phyloP scores from a whole-genome alignment of 2,888 invertebrate genomes.

The Cephalotes varians region DNA sequence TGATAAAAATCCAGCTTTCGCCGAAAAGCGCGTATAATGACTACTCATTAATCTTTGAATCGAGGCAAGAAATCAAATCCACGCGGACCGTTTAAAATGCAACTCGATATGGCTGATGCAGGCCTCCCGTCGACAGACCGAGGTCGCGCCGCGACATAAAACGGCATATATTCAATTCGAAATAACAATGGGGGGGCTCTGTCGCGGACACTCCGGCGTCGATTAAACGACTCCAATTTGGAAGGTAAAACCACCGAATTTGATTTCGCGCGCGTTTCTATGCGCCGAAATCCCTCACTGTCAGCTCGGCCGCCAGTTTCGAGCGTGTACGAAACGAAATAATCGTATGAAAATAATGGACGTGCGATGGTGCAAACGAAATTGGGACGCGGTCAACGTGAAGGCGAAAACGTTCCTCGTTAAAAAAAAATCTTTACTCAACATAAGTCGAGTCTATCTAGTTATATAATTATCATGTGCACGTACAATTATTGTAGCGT shows the following conservation, averaged over 20 bases:
- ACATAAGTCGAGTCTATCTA: not conserved
- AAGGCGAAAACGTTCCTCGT: slow-evolving; percentile 15
- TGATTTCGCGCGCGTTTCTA: slow-evolving; percentile 54
- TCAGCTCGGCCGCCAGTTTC: slow-evolving; percentile 24
- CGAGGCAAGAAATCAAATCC: slow-evolving; percentile 47
- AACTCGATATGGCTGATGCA: slow-evolving; percentile 51
- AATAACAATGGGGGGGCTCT: slow-evolving; percentile 50
- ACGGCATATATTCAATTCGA: slow-evolving; percentile 46
- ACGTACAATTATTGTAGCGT: not conserved
- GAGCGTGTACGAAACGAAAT: slow-evolving; percentile 42
- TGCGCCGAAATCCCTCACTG: slow-evolving; percentile 53
- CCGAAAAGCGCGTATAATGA: slow-evolving; percentile 18
- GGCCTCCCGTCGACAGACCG: slow-evolving; percentile 27
- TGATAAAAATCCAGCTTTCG: not conserved
- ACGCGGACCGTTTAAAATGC: slow-evolving; percentile 41
- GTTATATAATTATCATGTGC: not conserved
- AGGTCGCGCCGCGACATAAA: slow-evolving; percentile 40
- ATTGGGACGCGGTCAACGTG: slow-evolving; percentile 12
- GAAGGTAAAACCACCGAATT: slow-evolving; percentile 53
- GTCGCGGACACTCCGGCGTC: slow-evolving; percentile 52
- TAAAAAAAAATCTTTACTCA: not conserved
- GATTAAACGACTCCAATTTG: slow-evolving; percentile 53
- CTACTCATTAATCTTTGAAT: slow-evolving; percentile 15
- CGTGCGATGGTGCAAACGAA: slow-evolving; percentile 5
- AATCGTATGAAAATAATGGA: slow-evolving; percentile 54